Evolutionary conservation across 2,888 invertebrate species (phyloP).

Genomic region (Phlogophora meticulosa): DNA sequence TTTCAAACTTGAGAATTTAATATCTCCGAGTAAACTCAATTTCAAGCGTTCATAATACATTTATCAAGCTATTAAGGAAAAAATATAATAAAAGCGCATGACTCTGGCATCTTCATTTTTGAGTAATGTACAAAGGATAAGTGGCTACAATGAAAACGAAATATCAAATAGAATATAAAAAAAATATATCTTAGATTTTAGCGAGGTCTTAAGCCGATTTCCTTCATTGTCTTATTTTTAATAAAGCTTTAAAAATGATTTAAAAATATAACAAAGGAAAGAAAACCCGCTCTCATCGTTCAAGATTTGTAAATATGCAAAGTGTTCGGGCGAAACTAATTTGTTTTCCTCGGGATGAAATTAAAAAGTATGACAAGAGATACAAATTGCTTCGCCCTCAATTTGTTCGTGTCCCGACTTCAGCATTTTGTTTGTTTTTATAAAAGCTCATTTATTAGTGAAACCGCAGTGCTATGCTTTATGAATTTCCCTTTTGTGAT

Average conservation of each 20-base stretch:
- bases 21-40: conserved; percentile 35
- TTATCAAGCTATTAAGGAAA: conserved; percentile 46
- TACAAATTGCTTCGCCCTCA: conserved; percentile 87
- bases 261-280: conserved; percentile 72
- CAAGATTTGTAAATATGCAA: conserved; percentile 83
- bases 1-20: conserved; percentile 32
- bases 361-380: conserved; percentile 88
- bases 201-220: conserved; percentile 56
- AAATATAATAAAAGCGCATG: conserved; percentile 49
- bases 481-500: conserved; percentile 70
- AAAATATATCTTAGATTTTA: conserved; percentile 46
- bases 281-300: conserved; percentile 72
- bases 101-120: conserved; percentile 35
- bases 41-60: conserved; percentile 35
- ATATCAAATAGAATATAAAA: conserved; percentile 38
- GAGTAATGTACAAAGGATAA: conserved; percentile 43
- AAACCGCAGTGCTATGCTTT: conserved; percentile 79
- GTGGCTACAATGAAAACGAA: conserved; percentile 44
- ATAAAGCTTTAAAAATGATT: conserved; percentile 64
- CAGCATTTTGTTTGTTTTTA: conserved; percentile 84
- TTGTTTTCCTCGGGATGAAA: conserved; percentile 84
- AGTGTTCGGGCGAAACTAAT: conserved; percentile 83
- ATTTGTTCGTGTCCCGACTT: conserved; percentile 82
- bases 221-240: conserved; percentile 62
- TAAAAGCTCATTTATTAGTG: conserved; percentile 84